Percentiles rank a stretch among this genome's conserved stretches.
Evolutionary conservation across 2,797 vertebrate species (phyloP).

Genomic region (Taenioides sp.): DNA sequence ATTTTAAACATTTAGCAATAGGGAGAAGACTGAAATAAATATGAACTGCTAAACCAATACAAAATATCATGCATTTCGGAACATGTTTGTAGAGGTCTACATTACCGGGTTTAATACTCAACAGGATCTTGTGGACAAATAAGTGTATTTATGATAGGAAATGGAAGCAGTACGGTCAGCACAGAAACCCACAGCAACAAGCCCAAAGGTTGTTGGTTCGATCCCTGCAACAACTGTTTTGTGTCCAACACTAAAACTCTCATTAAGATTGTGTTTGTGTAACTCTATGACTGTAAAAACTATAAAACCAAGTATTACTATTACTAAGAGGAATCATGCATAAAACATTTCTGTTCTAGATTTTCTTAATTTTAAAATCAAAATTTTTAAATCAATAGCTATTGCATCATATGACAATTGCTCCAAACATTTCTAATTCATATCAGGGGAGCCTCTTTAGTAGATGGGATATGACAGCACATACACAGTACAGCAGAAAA

Average conservation of each 20-base stretch:
- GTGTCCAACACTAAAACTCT: not conserved
- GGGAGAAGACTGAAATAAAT: not conserved
- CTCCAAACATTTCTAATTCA: conserved; percentile 1
- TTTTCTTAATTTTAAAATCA: not conserved
- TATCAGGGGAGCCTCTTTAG: conserved; percentile 8
- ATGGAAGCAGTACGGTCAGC: too few relatives aligned
- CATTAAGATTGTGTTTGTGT: not conserved
- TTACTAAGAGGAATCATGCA: not conserved
- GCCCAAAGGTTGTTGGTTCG: not conserved
- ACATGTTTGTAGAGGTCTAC: not conserved
- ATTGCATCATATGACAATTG: not conserved
- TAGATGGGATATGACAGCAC: conserved; percentile 29
- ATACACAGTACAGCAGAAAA: conserved; percentile 1
- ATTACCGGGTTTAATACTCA: not conserved
- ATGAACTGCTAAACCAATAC: not conserved
- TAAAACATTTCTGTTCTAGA: not conserved
- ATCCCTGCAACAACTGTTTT: not conserved
- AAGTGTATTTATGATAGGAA: too few relatives aligned
- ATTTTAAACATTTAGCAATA: not conserved
- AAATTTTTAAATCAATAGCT: not conserved
- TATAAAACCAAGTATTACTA: not conserved
- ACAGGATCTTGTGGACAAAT: not conserved
- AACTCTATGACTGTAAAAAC: not conserved
- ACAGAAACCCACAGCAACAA: too few relatives aligned
- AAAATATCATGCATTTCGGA: not conserved